phyloP scores from a whole-genome alignment of 2,888 invertebrate genomes.

The Tipula vernalis region DNA sequence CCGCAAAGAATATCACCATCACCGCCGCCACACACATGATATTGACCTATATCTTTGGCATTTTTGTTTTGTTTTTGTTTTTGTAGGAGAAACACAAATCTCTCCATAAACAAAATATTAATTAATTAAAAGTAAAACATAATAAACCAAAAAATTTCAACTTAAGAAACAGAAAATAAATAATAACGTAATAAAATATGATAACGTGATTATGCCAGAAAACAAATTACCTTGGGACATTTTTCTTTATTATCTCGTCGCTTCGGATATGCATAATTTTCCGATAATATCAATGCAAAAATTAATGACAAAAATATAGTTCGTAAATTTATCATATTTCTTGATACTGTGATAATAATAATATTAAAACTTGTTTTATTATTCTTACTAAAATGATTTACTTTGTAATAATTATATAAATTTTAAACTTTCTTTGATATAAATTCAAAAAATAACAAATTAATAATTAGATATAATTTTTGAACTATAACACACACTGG shows the following conservation, averaged over 20 bases:
- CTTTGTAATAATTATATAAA: neutral
- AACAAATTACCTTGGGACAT: constrained; percentile 18
- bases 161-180: neutral
- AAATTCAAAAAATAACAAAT: neutral
- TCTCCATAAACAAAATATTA: neutral
- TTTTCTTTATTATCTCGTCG: constrained; percentile 17
- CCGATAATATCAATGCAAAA: neutral
- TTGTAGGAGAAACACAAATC: neutral
- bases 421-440: neutral
- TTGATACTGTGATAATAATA: neutral
- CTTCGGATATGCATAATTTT: neutral
- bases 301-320: neutral
- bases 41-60: neutral
- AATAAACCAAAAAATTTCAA: neutral
- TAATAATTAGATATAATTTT: neutral
- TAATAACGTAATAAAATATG: neutral
- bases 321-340: neutral
- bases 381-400: neutral
- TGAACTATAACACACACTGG: neutral
- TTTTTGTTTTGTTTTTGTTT: neutral
- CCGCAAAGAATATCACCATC: neutral
- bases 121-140: neutral
- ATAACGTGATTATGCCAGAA: neutral
- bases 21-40: neutral
- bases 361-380: neutral